Evolutionary conservation across 2,888 invertebrate species (phyloP).

Genomic region (Tipula vernalis): DNA sequence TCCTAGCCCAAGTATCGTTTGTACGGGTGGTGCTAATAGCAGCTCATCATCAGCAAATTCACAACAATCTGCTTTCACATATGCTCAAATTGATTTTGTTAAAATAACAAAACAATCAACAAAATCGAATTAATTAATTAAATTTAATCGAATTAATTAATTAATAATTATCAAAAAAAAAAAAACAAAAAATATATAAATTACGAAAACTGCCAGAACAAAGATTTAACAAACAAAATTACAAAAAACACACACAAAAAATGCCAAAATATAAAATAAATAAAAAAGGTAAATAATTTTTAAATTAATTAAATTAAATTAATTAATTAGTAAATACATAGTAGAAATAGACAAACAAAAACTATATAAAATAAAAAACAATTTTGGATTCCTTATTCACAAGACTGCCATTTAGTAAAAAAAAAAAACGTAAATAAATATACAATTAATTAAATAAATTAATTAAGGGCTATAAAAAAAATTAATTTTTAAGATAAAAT

Average conservation of each 20-base stretch:
- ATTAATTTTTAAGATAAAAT: not conserved
- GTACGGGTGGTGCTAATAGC: conserved; percentile 17
- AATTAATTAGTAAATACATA: not conserved
- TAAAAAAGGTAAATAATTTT: not conserved
- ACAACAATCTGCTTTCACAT: conserved; percentile 41
- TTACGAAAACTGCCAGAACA: conserved; percentile 7
- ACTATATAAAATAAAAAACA: not conserved
- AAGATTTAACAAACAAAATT: conserved; percentile 9
- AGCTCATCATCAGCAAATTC: conserved; percentile 24
- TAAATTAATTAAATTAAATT: not conserved
- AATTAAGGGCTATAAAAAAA: not conserved
- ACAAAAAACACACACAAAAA: not conserved
- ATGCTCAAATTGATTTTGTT: conserved; percentile 71
- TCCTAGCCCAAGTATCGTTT: conserved; percentile 20
- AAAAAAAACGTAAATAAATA: not conserved
- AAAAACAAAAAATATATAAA: not conserved
- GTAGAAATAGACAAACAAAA: not conserved
- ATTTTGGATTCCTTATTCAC: conserved; percentile 9
- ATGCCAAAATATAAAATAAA: conserved; percentile 4
- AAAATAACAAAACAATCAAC: conserved; percentile 22
- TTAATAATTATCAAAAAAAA: not conserved
- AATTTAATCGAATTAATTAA: not conserved
- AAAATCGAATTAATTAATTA: conserved; percentile 15
- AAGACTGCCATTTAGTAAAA: conserved; percentile 12
- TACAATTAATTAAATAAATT: conserved; percentile 9